Base-by-base conservation (phyloP, 2,113 vertebrate genomes). In the Elephantulus edwardii region DNA sequence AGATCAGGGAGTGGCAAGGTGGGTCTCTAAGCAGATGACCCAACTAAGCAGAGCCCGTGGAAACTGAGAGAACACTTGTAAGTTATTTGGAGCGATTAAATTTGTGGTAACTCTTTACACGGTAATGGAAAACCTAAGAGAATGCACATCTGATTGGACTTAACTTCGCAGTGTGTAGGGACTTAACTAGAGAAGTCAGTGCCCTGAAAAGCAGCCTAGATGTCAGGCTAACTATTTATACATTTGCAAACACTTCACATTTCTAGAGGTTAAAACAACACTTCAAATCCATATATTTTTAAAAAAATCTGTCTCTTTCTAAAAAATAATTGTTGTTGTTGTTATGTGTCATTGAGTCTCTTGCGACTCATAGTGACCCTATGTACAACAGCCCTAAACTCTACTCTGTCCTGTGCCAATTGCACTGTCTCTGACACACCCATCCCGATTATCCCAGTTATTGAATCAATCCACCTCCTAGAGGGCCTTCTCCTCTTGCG, bases 21-120 rank as follows among this genome's bases (percentile, higher is more conserved):
- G 24, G 33, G 28, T 8, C 24, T 66, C 78, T 70, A 20, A 42
- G 17, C 6, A 60, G 38, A 92, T 17, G 5, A 24, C n/a, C 42
- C 16, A 2, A 0, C 16, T 50, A 35, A 78, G 60, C 40, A 71
- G 6, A 10, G 20, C 54, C 85, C 2, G 9, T 20, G 72, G 66
- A 50, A 48, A 58, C 28, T 54, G 40, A 68, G 14, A 58, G 66
- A 70, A 50, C 24, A 71, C 46, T 5, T 42, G 12, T 14, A 7
- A 71, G n/a, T 11, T 92, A 8, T 76, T 91, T 94, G 46, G 89
- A 84, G 44, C 35, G 76, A 8, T 11, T 48, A 56, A 40, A 19
- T 46, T 44, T 66, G 35, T 60, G 48, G 11, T 64, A 42, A 86
- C 14, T 77, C 89, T 86, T 76, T 83, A 68, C 50, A 16, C 11